Percentiles rank a stretch among this genome's conserved stretches.
Evolutionary conservation across 2,888 invertebrate genomes (phyloP).

Genomic region (Nineta flava): DNA sequence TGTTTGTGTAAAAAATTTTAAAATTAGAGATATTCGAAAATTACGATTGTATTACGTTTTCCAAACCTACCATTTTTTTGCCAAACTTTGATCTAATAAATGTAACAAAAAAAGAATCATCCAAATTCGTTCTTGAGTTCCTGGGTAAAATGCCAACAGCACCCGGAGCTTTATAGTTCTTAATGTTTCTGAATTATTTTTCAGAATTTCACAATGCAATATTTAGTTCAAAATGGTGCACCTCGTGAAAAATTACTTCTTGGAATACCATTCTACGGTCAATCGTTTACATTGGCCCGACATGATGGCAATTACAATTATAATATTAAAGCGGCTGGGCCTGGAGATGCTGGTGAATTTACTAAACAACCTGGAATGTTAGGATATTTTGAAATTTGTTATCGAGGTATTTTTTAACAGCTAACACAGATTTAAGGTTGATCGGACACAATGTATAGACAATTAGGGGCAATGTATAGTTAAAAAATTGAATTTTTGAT

Average conservation of each 20-base stretch:
- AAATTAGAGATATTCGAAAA: too few relatives aligned
- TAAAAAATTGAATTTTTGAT: too few relatives aligned
- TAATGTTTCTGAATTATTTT: slow-evolving; percentile 13
- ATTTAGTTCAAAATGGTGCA: slow-evolving; percentile 56
- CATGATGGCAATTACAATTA: slow-evolving; percentile 28
- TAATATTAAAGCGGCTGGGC: slow-evolving; percentile 50
- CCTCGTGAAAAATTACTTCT: slow-evolving; percentile 60
- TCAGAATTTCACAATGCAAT: slow-evolving; percentile 69
- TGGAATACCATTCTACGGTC: slow-evolving; percentile 78
- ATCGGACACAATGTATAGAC: too few relatives aligned
- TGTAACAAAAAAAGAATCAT: not conserved
- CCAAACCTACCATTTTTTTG: too few relatives aligned
- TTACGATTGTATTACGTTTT: too few relatives aligned
- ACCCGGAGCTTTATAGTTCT: too few relatives aligned
- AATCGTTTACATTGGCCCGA: slow-evolving; percentile 54
- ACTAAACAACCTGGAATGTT: slow-evolving; percentile 79
- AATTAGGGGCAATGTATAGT: too few relatives aligned
- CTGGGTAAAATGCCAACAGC: too few relatives aligned
- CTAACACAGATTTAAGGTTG: too few relatives aligned
- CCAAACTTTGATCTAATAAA: not conserved
- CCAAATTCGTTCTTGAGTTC: too few relatives aligned
- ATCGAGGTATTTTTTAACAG: slow-evolving; percentile 40
- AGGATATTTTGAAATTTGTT: slow-evolving; percentile 74
- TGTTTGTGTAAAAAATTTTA: too few relatives aligned
- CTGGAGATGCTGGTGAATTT: slow-evolving; percentile 65